These are phyloP conservation scores for Cotesia typhae DNA, from an alignment of 1,140 invertebrate species.

Conservation along the genomic window DNA sequence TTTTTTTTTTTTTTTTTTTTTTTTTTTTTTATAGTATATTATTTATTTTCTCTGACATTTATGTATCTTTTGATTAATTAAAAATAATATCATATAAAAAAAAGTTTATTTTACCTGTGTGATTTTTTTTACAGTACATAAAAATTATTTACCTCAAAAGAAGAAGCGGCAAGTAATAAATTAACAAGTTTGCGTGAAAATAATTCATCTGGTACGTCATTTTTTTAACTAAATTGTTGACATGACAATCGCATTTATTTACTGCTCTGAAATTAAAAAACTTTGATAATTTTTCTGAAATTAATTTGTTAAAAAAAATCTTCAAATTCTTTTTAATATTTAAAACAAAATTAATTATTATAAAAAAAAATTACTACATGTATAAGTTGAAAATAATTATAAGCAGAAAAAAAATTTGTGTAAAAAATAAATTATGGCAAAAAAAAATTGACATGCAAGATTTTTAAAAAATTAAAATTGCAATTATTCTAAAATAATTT, in stretches of 20 bases:
- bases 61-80: too few relatives aligned
- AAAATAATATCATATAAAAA: too few relatives aligned
- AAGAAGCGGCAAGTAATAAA: conserved; percentile 45
- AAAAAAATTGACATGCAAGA: too few relatives aligned
- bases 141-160: conserved; percentile 44
- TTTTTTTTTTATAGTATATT: too few relatives aligned
- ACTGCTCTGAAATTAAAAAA: neutral
- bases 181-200: conserved; percentile 51
- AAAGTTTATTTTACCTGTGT: too few relatives aligned
- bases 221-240: neutral
- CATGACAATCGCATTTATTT: conserved; percentile 21
- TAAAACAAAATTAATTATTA: too few relatives aligned
- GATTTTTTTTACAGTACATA: neutral
- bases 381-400: neutral
- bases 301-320: neutral
- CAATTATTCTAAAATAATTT: too few relatives aligned
- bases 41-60: too few relatives aligned
- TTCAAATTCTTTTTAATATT: too few relatives aligned
- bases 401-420: too few relatives aligned
- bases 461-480: too few relatives aligned
- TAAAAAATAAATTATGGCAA: too few relatives aligned
- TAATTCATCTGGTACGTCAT: conserved; percentile 40
- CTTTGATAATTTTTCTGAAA: neutral
- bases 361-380: conserved; percentile 23
- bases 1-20: neutral